Evolutionary conservation across 2,888 invertebrate genomes (phyloP).

Genomic region (Drosophila macrospina): DNA sequence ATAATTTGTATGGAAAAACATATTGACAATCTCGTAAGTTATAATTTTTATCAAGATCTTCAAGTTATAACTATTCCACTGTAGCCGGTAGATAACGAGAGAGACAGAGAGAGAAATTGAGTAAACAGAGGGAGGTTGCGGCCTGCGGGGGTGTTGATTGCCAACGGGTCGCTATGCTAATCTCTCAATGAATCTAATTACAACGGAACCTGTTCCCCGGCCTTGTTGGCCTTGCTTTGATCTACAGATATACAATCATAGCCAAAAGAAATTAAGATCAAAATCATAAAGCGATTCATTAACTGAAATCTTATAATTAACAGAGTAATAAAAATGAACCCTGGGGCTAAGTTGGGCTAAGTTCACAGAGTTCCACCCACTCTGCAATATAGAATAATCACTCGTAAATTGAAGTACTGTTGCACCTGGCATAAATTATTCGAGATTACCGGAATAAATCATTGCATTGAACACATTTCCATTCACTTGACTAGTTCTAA

Average conservation of each 20-base stretch:
- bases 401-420: not conserved
- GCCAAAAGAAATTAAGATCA: slow-evolving; percentile 36
- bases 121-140: not conserved
- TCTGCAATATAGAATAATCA: slow-evolving; percentile 6
- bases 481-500: slow-evolving; percentile 1
- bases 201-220: slow-evolving; percentile 61
- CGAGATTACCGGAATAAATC: not conserved
- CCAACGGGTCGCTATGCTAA: slow-evolving; percentile 46
- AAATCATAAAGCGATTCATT: slow-evolving; percentile 19
- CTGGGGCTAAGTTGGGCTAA: not conserved
- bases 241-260: slow-evolving; percentile 12
- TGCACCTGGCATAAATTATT: slow-evolving; percentile 11
- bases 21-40: slow-evolving; percentile 4
- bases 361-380: slow-evolving; percentile 4
- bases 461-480: slow-evolving; percentile 9
- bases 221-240: slow-evolving; percentile 41
- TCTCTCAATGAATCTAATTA: slow-evolving; percentile 64
- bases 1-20: not conserved
- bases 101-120: not conserved
- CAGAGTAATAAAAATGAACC: not conserved
- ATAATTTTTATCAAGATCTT: slow-evolving; percentile 44
- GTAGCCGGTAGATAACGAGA: not conserved
- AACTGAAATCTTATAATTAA: slow-evolving; percentile 15
- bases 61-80: slow-evolving; percentile 17
- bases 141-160: slow-evolving; percentile 8